Base-by-base conservation (phyloP, 1,140 invertebrate species). In the Ooceraea biroi region DNA sequence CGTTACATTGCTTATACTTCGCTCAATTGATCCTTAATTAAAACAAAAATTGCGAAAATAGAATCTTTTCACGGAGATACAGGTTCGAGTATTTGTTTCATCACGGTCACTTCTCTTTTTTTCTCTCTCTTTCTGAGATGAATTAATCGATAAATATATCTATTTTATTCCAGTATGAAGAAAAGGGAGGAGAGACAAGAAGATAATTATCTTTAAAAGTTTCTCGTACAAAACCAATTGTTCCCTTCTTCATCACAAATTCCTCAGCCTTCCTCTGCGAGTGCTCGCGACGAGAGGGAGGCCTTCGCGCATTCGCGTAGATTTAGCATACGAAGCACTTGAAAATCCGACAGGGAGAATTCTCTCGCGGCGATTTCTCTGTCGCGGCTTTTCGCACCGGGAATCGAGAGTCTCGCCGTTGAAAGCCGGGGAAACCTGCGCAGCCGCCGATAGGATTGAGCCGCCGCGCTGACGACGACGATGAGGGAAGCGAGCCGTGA, bases 381-480 rank as follows among this genome's bases (percentile, higher is more conserved):
- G 14, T 36, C n/a, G 44, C 44, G 41, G 55, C 27, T 8, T n/a
- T 22, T 14, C 7, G 12, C 3, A 10, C n/a, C 7, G 5, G 19
- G 14, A 82, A 83, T 83, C 63, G 84, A 22, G 27, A 58, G 30
- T 85, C 72, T 73, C 73, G 22, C n/a, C 44, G 74, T 61, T 84
- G 87, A 92, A 92, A 86, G 65, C 73, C 27, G 83, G 86, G 74
- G 84, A 85, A 90, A 90, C 89, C 88, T 91, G 92, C 73, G 50
- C 44, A 22, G 57, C 65, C 63, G 58, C 86, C 88, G 92, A 92
- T 92, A 91, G 87, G 88, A 94, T 93, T 92, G 90, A 90, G 73
- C 19, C 41, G 14, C 17, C 2, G 57, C n/a, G 41, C 12, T 11
- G 69, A 48, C 69, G 82, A 65, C 72, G 83, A 84, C 71, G 78